Evolutionary conservation across 1,140 invertebrate species (phyloP).

Genomic region (Philotrypesis tridentata): DNA sequence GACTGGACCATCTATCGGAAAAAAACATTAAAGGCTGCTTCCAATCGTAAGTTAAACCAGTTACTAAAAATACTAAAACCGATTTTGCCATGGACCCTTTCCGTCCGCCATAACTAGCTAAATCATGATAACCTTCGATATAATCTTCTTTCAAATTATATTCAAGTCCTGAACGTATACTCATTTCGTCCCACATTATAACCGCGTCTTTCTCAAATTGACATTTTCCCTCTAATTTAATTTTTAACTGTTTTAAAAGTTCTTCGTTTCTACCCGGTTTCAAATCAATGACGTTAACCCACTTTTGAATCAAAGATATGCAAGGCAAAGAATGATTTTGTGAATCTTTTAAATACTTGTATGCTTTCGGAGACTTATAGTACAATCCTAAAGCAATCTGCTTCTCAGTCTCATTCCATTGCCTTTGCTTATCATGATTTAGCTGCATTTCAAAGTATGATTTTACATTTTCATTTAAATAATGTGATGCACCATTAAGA

Average conservation of each 20-base stretch:
- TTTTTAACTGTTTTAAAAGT: conserved; percentile 8
- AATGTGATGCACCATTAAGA: too few species aligned
- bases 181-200: conserved; percentile 58
- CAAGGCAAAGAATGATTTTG: not conserved
- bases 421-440: conserved; percentile 38
- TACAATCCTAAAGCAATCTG: conserved; percentile 50
- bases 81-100: too few species aligned
- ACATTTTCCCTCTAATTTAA: not conserved
- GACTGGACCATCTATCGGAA: not conserved
- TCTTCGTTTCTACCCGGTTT: not conserved
- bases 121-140: conserved; percentile 43
- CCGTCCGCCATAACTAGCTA: too few species aligned
- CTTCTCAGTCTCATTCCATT: conserved; percentile 49
- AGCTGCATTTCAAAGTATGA: conserved; percentile 49
- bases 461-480: not conserved
- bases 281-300: not conserved
- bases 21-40: conserved; percentile 36
- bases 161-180: conserved; percentile 50
- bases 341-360: conserved; percentile 46
- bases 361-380: conserved; percentile 50
- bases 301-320: not conserved
- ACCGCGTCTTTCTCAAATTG: conserved; percentile 49
- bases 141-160: too few species aligned
- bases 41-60: conserved; percentile 21
- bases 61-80: conserved; percentile 29